phyloP scores from a whole-genome alignment of 2,888 invertebrate genomes.

The Scelioninae gen. 1 region DNA sequence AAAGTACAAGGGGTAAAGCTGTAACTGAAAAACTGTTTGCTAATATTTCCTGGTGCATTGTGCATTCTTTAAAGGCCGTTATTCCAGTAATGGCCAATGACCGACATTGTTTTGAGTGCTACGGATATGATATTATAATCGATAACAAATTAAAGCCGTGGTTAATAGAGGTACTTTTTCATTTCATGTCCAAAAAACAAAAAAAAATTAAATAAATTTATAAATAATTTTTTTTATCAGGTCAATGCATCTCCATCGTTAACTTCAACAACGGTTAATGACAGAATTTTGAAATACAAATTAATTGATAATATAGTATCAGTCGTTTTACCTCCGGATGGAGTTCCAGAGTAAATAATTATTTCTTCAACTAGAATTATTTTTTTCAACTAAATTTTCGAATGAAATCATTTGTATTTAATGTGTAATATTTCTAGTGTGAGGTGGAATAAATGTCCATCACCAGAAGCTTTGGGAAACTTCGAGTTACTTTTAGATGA shows the following conservation, averaged over 20 bases:
- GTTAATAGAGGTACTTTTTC: constrained; percentile 83
- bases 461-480: constrained; percentile 90
- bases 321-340: constrained; percentile 94
- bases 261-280: constrained; percentile 96
- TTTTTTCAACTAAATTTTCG: too few species aligned
- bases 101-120: constrained; percentile 96
- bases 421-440: constrained; percentile 85
- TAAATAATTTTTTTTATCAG: constrained; percentile 80
- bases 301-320: constrained; percentile 96
- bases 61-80: constrained; percentile 96
- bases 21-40: constrained; percentile 95
- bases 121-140: constrained; percentile 98
- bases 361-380: neutral
- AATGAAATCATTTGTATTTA: neutral
- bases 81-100: constrained; percentile 97
- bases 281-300: constrained; percentile 96
- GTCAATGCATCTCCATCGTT: constrained; percentile 98
- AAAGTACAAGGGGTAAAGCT: constrained; percentile 94
- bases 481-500: constrained; percentile 94
- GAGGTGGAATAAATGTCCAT: constrained; percentile 93
- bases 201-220: neutral
- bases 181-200: too few species aligned
- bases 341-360: constrained; percentile 91
- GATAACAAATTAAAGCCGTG: constrained; percentile 96
- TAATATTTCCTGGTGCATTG: constrained; percentile 94